Evolutionary conservation across 2,113 vertebrate genomes (phyloP), one percentile per base, ranked within the genome.

Genomic region (Taurulus bubalis): DNA sequence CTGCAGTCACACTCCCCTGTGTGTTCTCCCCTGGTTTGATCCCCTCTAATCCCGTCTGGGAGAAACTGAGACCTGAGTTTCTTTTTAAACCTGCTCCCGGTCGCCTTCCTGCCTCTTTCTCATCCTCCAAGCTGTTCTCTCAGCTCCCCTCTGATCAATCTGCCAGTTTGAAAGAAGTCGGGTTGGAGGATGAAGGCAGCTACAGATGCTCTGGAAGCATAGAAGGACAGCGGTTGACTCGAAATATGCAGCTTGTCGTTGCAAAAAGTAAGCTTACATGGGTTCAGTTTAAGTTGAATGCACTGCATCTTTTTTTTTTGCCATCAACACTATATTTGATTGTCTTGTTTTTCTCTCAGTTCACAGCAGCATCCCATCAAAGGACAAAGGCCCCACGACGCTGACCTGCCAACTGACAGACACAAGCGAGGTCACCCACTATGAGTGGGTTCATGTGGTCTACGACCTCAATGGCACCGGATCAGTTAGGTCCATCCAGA

Each of bases 351-450:
- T 36, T 71, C 22, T 71, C 26, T n/a, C 75, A 96, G 95, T 95
- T 47, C 71, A 71, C 4, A 85, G 74, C 28, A 72, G 56, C n/a
- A 1, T 42, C 26, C 30, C 10, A 0, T 71, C 79, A 16, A 64
- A 77, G 40, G 85, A 75, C 59, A 66, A 55, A 18, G 45, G 6
- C 42, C 69, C 83, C 0, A 6, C 79, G 24, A 83, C 28, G 1
- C 83, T 96, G 85, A 94, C 87, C 60, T 96, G 95, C 79, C 70
- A 92, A 1, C 87, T 95, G 68, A 92, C 80, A 5, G 60, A 93
- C 73, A 8, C 79, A 0, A 91, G 77, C 0, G 80, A 91, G 8
- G 79, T 94, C 86, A 93, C 74, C 1, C 0, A 22, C 0, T 95
- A 95, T 0, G 82, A 94, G 71, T 96, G 95, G 95, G 68, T 94